phyloP scores from a whole-genome alignment of 2,113 vertebrate species.

The Verasper variegatus region DNA sequence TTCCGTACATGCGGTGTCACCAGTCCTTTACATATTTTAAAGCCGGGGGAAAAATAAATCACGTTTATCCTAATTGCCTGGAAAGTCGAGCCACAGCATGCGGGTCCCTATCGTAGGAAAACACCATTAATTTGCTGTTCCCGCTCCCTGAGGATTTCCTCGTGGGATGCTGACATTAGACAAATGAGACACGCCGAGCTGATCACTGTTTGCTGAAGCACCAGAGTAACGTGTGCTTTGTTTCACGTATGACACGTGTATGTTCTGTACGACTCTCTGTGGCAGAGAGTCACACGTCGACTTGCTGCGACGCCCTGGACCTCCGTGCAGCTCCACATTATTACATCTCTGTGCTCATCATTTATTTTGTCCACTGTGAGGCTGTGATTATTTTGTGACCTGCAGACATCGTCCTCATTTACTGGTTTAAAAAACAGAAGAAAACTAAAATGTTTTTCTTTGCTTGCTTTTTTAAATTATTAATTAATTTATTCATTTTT shows the following conservation, averaged over 20 bases:
- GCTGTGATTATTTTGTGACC: not conserved
- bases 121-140: constrained; percentile 37
- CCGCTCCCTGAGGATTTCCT: constrained; percentile 33
- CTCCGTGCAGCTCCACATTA: not conserved
- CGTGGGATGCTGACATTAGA: not conserved
- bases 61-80: constrained; percentile 48
- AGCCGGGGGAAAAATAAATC: constrained; percentile 39
- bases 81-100: constrained; percentile 31
- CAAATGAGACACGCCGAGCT: constrained; percentile 29
- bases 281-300: no score
- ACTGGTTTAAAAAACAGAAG: not conserved
- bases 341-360: not conserved
- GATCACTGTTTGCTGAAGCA: constrained; percentile 1
- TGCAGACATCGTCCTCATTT: not conserved
- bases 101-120: constrained; percentile 32
- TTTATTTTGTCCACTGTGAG: not conserved
- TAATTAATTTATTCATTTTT: no score
- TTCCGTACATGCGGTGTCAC: constrained; percentile 25
- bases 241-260: not conserved
- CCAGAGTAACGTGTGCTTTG: not conserved
- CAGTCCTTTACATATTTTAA: constrained; percentile 40
- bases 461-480: no score
- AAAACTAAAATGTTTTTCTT: no score
- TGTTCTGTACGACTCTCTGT: not conserved
- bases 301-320: not conserved